Evolutionary conservation across 1,140 invertebrate species (phyloP), one percentile per base, ranked within the genome.

Genomic region (Phthorimaea operculella): DNA sequence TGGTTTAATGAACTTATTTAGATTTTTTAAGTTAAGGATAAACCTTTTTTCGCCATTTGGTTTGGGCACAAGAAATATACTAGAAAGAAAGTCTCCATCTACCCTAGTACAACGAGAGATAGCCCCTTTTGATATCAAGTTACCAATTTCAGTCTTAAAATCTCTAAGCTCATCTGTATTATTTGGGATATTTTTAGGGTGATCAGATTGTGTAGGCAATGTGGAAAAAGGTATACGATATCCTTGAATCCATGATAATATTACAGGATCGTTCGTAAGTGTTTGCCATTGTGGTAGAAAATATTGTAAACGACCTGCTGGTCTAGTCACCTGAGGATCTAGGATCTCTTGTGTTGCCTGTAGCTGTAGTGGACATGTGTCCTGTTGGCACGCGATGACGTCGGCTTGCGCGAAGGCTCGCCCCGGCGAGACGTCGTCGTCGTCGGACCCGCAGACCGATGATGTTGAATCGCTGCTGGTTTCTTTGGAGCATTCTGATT

Each of bases 281-380:
- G 2, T 48, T 10, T 48, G n/a, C 45, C 45, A 48, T 1, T 10
- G 9, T 48, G 11, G 45, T 18, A 18, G 4, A 48, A 48, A 48
- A 48, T 48, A 48, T 18, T 48, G n/a, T 16, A 48, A 10, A 4
- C 45, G n/a, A 18, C 45, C 45, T 48, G n/a, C 45, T 18, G 45
- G 45, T 28, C 21, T 28, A 28, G 6, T 28, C 21, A 28, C 21
- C 21, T 28, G 21, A 28, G 21, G 21, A 11, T 18, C 45, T 48
- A 48, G 16, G 10, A 10, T 48, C 16, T 48, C 45, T 48, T 48
- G 45, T 15, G 45, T 11, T 16, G n/a, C n/a, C 45, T 48, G 45
- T 28, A 28, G 21, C 45, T 48, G 45, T 28, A 28, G 21, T 28
- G 6, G 21, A 14, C 45, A 48, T 48, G n/a, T 4, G 45, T 48